These are phyloP conservation scores for Caradrina clavipalpis DNA, from an alignment of 2,888 invertebrate genomes.

Conservation along the genomic window DNA sequence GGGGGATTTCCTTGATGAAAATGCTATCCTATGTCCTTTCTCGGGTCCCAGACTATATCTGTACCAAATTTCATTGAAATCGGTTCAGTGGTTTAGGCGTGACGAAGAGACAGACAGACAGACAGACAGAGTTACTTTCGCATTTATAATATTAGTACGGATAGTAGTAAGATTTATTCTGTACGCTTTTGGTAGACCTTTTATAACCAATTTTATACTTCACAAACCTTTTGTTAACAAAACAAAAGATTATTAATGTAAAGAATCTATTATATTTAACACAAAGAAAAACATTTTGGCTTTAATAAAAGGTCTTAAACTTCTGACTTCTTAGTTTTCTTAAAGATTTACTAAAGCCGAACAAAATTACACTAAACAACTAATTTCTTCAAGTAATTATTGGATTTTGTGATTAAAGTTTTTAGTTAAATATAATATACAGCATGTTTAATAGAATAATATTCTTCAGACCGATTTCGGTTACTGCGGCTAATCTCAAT, in stretches of 20 bases:
- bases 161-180: background rate
- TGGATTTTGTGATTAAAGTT: conserved; percentile 5
- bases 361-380: conserved; percentile 14
- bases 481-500: too few relatives aligned
- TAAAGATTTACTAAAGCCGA: background rate
- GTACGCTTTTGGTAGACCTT: background rate
- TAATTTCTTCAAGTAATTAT: conserved; percentile 4
- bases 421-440: conserved; percentile 9
- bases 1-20: too few relatives aligned
- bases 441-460: too few relatives aligned
- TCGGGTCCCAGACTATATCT: too few relatives aligned
- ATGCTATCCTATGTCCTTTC: too few relatives aligned
- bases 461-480: too few relatives aligned
- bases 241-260: conserved; percentile 13
- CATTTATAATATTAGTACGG: too few relatives aligned
- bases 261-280: background rate
- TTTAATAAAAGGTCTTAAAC: conserved; percentile 1
- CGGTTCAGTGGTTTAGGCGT: too few relatives aligned
- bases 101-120: too few relatives aligned
- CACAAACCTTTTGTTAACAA: background rate
- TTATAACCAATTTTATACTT: conserved; percentile 10
- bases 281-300: conserved; percentile 11
- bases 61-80: too few relatives aligned
- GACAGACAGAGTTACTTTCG: too few relatives aligned
- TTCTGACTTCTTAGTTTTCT: background rate